phyloP scores from a whole-genome alignment of 2,113 vertebrate genomes.

The Gymnorhina tibicen region DNA sequence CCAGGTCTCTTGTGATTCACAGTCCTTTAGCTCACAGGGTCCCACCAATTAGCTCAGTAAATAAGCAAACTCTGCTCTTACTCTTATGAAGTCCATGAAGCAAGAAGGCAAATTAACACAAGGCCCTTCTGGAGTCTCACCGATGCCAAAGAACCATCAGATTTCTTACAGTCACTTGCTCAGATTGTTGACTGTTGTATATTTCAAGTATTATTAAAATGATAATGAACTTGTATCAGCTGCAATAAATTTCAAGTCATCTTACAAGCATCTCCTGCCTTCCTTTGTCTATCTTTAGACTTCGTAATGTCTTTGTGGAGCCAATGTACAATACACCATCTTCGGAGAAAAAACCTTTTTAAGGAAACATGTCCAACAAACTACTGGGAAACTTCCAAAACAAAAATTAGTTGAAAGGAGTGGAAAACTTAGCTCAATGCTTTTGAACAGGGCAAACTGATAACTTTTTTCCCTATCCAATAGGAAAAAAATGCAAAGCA shows the following conservation, averaged over 20 bases:
- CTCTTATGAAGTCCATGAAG: background rate
- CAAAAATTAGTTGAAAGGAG: background rate
- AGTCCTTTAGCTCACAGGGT: background rate
- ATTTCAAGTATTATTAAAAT: background rate
- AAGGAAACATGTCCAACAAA: background rate
- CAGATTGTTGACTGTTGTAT: background rate
- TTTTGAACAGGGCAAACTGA: background rate
- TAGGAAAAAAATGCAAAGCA: background rate
- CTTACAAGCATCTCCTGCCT: background rate
- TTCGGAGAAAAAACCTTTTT: background rate
- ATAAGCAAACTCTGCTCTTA: background rate
- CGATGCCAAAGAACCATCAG: background rate
- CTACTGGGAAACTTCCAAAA: background rate
- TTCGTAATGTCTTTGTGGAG: background rate
- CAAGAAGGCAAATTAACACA: background rate
- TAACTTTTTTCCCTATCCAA: background rate
- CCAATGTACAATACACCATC: background rate
- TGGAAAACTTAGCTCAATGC: background rate
- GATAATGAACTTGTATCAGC: background rate
- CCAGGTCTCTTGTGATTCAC: background rate
- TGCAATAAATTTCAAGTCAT: background rate
- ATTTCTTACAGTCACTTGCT: background rate
- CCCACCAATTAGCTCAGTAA: background rate
- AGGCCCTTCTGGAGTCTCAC: background rate
- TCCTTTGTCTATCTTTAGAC: background rate